These are phyloP conservation scores for Papilio gigon DNA, from an alignment of 2,888 invertebrate genomes.

Conservation along the genomic window DNA sequence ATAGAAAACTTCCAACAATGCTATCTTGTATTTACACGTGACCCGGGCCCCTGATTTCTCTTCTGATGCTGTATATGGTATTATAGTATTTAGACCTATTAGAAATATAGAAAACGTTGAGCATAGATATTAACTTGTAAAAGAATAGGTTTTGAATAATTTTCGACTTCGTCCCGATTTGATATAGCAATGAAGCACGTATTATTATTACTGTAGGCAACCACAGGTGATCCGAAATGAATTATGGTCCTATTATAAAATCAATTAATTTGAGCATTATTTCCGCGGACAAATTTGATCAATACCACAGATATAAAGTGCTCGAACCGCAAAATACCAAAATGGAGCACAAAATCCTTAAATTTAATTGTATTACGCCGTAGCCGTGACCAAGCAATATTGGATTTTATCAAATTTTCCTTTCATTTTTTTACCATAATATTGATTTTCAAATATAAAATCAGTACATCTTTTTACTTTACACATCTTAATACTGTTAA, in stretches of 20 bases:
- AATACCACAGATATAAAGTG: conserved; percentile 30
- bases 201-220: background rate
- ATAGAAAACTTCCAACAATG: background rate
- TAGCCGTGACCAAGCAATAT: conserved; percentile 9
- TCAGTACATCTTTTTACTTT: background rate
- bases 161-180: background rate
- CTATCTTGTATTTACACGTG: background rate
- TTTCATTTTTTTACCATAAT: background rate
- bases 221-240: conserved; percentile 6
- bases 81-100: background rate
- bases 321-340: conserved; percentile 29
- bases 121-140: too few relatives aligned
- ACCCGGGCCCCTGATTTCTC: conserved; percentile 1
- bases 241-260: conserved; percentile 18
- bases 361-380: conserved; percentile 19
- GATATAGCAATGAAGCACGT: background rate
- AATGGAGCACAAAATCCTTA: conserved; percentile 24
- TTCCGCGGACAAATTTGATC: conserved; percentile 21
- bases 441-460: background rate
- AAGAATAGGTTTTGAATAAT: background rate
- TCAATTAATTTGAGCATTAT: conserved; percentile 17
- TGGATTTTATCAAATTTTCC: conserved; percentile 12
- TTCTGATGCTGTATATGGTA: background rate
- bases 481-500: too few relatives aligned
- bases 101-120: too few relatives aligned